Conservation (phyloP, 2,888 invertebrate genomes). For the Euplexia lucipara region DNA sequence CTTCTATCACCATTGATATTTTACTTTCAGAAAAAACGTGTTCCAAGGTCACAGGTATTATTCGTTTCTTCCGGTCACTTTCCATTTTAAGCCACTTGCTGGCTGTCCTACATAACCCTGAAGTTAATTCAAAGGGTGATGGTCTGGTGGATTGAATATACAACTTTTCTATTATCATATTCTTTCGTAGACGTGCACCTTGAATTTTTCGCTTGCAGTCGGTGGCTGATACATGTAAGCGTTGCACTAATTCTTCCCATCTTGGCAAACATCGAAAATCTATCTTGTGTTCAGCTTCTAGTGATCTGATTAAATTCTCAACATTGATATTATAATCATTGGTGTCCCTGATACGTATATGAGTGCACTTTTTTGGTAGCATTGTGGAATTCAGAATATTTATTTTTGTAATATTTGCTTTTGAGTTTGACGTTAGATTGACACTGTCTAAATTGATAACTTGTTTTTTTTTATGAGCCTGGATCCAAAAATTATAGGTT, state of each 20-base stretch:
- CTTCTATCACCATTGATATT: slow-evolving; percentile 54
- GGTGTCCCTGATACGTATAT: slow-evolving; percentile 75
- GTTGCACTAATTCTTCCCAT: slow-evolving; percentile 78
- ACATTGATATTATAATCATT: slow-evolving; percentile 71
- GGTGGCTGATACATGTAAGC: slow-evolving; percentile 70
- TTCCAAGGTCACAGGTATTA: slow-evolving; percentile 28
- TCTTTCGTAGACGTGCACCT: slow-evolving; percentile 74
- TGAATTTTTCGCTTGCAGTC: slow-evolving; percentile 75
- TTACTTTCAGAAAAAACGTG: neutral
- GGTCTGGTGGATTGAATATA: slow-evolving; percentile 73
- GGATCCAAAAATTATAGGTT: no score
- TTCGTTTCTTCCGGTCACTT: slow-evolving; percentile 48
- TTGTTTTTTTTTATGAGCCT: slow-evolving; percentile 8
- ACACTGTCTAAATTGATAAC: slow-evolving; percentile 15
- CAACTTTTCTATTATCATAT: slow-evolving; percentile 78
- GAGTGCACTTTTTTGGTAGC: slow-evolving; percentile 68
- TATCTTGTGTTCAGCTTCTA: slow-evolving; percentile 76
- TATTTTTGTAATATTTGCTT: neutral
- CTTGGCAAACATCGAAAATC: slow-evolving; percentile 78
- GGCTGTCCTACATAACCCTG: slow-evolving; percentile 76
- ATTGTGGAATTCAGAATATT: slow-evolving; percentile 21
- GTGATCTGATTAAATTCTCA: slow-evolving; percentile 74
- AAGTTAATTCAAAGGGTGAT: slow-evolving; percentile 81
- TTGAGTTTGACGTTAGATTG: slow-evolving; percentile 21
- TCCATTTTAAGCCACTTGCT: slow-evolving; percentile 73